Evolutionary conservation across 2,797 vertebrate genomes (phyloP).

Genomic region (Cryptoblepharus egeriae): DNA sequence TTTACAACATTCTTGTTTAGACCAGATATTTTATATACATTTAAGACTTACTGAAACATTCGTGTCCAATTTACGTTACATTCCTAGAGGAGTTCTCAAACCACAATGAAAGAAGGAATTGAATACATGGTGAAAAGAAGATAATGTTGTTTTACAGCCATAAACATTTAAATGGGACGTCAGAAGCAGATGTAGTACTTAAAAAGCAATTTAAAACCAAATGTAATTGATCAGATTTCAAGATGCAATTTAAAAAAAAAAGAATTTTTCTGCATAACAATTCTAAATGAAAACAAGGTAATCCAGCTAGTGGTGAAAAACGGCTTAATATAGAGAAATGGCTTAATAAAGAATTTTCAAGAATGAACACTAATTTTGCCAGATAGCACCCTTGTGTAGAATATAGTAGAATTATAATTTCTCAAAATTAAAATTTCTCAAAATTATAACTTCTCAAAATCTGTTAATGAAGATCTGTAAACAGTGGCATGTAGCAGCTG

Average conservation of each 20-base stretch:
- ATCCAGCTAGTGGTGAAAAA: slow-evolving; percentile 10
- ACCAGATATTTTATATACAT: not conserved
- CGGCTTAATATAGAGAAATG: slow-evolving; percentile 1
- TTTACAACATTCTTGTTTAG: not conserved
- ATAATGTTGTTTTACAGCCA: not conserved
- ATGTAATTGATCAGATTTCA: slow-evolving; percentile 26
- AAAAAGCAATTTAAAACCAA: not conserved
- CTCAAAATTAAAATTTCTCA: too few species aligned
- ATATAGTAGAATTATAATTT: slow-evolving; percentile 4
- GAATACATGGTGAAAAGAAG: not conserved
- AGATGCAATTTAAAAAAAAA: not conserved
- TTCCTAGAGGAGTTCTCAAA: not conserved
- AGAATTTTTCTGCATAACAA: not conserved
- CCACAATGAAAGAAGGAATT: not conserved
- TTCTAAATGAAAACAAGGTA: slow-evolving; percentile 32
- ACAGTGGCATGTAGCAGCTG: not conserved
- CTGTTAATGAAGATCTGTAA: slow-evolving; percentile 18
- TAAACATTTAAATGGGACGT: slow-evolving; percentile 13
- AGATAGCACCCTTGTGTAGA: slow-evolving; percentile 1
- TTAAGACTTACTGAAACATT: slow-evolving; percentile 1
- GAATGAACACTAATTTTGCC: not conserved
- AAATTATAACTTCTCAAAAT: not conserved
- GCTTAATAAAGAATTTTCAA: not conserved
- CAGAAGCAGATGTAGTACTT: not conserved
- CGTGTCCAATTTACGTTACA: not conserved